A percentile compares a stretch with the other conserved stretches of the same genome.
Evolutionary conservation across 2,113 vertebrate genomes (phyloP).

Genomic region (Rhinopomastus cyanomelas): DNA sequence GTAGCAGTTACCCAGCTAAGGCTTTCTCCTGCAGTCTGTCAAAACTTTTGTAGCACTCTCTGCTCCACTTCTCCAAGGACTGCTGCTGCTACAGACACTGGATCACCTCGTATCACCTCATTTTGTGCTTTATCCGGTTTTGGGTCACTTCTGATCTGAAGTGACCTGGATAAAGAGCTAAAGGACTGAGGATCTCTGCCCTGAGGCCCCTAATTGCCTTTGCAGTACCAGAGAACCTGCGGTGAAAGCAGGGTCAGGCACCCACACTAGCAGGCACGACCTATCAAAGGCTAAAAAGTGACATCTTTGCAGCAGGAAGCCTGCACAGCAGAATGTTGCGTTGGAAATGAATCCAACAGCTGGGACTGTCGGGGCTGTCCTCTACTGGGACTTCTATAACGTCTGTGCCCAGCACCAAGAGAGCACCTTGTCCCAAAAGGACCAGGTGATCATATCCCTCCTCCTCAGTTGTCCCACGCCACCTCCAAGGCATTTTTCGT

Average conservation of each 20-base stretch:
- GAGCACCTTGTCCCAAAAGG: background rate
- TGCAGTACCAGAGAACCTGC: background rate
- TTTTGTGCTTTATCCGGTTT: background rate
- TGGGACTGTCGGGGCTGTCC: background rate
- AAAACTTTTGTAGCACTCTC: background rate
- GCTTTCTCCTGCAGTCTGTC: background rate
- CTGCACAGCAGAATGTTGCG: background rate
- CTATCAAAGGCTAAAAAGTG: background rate
- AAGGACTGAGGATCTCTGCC: slow-evolving; percentile 1
- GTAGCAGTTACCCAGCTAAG: background rate
- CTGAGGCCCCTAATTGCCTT: background rate
- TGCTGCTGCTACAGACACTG: background rate
- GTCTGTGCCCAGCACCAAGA: background rate
- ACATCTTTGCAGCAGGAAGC: background rate
- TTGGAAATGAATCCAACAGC: background rate
- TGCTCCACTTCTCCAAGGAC: background rate
- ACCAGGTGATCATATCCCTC: background rate
- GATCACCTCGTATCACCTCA: background rate
- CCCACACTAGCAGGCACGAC: background rate
- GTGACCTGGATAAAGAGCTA: slow-evolving; percentile 33
- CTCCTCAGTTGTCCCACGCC: background rate
- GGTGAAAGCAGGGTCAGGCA: background rate
- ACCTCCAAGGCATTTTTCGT: background rate
- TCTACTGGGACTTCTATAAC: background rate
- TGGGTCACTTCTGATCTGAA: slow-evolving; percentile 26